These are phyloP conservation scores for Halichondria panicea DNA, from an alignment of 37 sponge, comb jelly and placozoan species.

Conservation along the genomic window DNA sequence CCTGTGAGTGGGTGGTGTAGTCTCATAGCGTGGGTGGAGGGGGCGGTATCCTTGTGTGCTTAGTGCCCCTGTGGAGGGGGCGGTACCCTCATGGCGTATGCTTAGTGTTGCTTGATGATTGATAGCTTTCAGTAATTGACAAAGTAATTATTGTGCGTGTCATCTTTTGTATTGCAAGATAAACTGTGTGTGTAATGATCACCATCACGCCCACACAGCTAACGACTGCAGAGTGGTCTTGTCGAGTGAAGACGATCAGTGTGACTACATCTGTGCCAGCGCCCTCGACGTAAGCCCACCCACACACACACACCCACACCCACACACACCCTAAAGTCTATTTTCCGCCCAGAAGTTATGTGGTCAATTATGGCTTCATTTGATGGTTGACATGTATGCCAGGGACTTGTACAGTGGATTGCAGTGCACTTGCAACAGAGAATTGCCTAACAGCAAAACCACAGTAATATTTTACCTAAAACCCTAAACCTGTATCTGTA, in stretches of 20 bases:
- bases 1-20: conserved; percentile 43
- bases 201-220: conserved; percentile 23
- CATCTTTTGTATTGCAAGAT: too few species aligned
- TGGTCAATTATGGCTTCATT: too few species aligned
- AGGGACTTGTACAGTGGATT: too few species aligned
- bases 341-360: too few species aligned
- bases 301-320: too few species aligned
- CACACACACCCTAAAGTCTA: conserved; percentile 13
- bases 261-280: conserved; percentile 77
- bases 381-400: too few species aligned
- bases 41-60: neutral
- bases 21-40: neutral
- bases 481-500: too few species aligned
- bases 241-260: conserved; percentile 41
- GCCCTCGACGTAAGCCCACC: conserved; percentile 57
- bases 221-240: conserved; percentile 58
- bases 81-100: neutral
- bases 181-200: neutral
- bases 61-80: neutral
- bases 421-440: too few species aligned
- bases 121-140: too few species aligned
- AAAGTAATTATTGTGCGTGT: too few species aligned
- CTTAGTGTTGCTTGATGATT: neutral
- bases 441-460: too few species aligned
- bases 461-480: too few species aligned